Conservation (phyloP, 2,797 vertebrate genomes). For the Sebastes melanostomus region DNA sequence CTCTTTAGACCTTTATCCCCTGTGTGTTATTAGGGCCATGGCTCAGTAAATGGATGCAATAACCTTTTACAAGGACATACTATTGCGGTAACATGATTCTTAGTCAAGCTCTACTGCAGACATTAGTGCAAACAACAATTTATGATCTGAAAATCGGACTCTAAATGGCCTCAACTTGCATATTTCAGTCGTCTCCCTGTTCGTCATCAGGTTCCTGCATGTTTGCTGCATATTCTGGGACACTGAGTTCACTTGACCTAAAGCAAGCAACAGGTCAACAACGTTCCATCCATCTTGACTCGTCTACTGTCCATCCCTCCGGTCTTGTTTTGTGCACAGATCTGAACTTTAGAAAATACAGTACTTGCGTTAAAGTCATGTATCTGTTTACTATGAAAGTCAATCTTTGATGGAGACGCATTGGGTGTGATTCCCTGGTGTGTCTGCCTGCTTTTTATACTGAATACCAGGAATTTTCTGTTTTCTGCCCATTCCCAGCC, state of each 20-base stretch:
- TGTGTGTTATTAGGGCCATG: neutral
- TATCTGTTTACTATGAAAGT: neutral
- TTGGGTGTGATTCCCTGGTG: neutral
- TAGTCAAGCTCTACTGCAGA: neutral
- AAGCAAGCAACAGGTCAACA: slow-evolving; percentile 55
- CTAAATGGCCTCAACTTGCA: neutral
- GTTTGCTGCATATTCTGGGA: slow-evolving; percentile 27
- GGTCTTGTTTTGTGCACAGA: neutral
- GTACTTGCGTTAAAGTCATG: neutral
- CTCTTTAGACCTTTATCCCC: neutral
- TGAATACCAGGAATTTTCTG: neutral
- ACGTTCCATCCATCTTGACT: slow-evolving; percentile 2
- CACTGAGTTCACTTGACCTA: slow-evolving; percentile 55
- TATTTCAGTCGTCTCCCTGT: slow-evolving; percentile 17
- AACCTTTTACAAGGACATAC: slow-evolving; percentile 29
- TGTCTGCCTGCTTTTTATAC: neutral
- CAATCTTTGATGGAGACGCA: neutral
- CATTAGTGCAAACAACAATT: slow-evolving; percentile 21
- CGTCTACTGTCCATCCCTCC: neutral
- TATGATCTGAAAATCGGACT: slow-evolving; percentile 6
- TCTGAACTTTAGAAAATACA: neutral
- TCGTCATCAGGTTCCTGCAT: slow-evolving; percentile 44
- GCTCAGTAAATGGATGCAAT: slow-evolving; percentile 30
- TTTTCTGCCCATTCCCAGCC: slow-evolving; percentile 26
- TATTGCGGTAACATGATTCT: neutral